Evolutionary conservation across 2,113 vertebrate genomes (phyloP), one percentile per base, ranked within the genome.

Genomic region (Psittacula cyanocephala): DNA sequence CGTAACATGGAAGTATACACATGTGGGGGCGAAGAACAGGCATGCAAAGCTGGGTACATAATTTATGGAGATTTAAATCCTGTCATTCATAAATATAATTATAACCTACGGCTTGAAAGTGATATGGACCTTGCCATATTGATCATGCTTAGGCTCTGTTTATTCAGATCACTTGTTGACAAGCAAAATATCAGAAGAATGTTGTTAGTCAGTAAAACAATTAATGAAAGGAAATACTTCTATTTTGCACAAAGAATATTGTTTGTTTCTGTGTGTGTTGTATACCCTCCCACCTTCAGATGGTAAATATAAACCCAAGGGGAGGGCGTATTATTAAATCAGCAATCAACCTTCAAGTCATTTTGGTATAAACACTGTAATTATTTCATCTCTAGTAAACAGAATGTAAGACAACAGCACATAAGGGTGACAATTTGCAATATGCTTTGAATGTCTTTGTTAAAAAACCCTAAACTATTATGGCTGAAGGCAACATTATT

Each of bases 21-120:
- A 91, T 75, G 69, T 47, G 70, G 95, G 87, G 86, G 91, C 86
- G 35, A 77, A 64, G 86, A 96, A n/a, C 41, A 39, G 77, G 41
- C 79, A 28, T 55, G 50, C 52, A 50, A 92, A 81, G 94, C 79
- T 46, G 88, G 88, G 35, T 80, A 19, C 86, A 68, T 86, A 93
- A 95, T 96, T 97, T 94, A 93, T 88, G 91, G 88, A 89, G 84
- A 93, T 96, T 94, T 93, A 95, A 95, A 95, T 72, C 68, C 78
- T 79, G 68, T 96, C 92, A 91, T 95, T 95, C 95, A 93, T 91
- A 95, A 95, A 81, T 82, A 72, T 94, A 95, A 97, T 96, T 95
- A 92, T 95, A 95, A 91, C 89, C 84, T 76, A 78, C 43, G 11
- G 71, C 75, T 86, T 89, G 81, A 93, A 95, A 96, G 87, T 67